These are phyloP conservation scores for Melitaea cinxia DNA, from an alignment of 1,140 invertebrate species.

Conservation along the genomic window DNA sequence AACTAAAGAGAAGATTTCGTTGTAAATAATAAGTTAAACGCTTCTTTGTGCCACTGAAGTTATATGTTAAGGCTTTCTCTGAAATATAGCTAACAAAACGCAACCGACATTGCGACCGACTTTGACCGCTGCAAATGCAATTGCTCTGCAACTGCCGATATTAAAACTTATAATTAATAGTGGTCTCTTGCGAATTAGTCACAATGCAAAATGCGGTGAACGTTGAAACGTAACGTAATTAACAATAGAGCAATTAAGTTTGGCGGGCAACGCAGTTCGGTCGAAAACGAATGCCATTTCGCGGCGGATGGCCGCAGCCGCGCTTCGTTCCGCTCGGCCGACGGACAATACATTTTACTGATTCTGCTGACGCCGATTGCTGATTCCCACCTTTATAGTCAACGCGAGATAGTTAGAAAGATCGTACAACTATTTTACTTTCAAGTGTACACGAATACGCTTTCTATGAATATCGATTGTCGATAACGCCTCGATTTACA, in stretches of 20 bases:
- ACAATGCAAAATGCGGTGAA: conserved; percentile 63
- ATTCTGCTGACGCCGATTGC: conserved; percentile 72
- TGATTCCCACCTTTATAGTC: conserved; percentile 52
- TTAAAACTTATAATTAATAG: conserved; percentile 68
- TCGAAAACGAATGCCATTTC: conserved; percentile 72
- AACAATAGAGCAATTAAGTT: conserved; percentile 81
- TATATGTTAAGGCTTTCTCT: conserved; percentile 33
- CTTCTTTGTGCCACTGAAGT: conserved; percentile 27
- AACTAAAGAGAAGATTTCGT: conserved; percentile 22
- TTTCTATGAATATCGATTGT: conserved; percentile 54
- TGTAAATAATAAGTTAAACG: conserved; percentile 21
- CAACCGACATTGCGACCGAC: conserved; percentile 24
- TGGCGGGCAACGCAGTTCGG: conserved; percentile 56
- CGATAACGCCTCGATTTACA: conserved; percentile 42
- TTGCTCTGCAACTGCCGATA: conserved; percentile 35
- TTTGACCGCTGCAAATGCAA: conserved; percentile 31
- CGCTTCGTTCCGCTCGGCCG: conserved; percentile 53
- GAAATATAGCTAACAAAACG: conserved; percentile 37
- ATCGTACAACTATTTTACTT: conserved; percentile 41
- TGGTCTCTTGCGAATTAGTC: conserved; percentile 62
- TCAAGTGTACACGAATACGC: conserved; percentile 37
- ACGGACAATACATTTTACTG: conserved; percentile 69
- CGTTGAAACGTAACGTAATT: conserved; percentile 77
- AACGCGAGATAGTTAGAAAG: conserved; percentile 38
- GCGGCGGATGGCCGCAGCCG: conserved; percentile 48